Evolutionary conservation across 2,797 vertebrate genomes (phyloP).

Genomic region (Molossus molossus): DNA sequence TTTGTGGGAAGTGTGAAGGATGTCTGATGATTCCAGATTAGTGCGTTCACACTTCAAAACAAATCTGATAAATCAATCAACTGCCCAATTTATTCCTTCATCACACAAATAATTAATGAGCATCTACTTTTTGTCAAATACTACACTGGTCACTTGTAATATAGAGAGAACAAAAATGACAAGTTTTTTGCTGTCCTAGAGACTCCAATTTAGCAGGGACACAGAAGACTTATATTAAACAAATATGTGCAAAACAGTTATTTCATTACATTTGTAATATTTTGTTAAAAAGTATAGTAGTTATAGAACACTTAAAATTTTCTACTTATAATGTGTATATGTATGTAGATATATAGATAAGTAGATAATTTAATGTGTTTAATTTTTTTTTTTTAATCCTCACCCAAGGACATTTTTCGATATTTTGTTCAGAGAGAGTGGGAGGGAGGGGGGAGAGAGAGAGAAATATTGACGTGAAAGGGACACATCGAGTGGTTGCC

Average conservation of each 20-base stretch:
- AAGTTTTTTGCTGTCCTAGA: background rate
- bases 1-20: constrained; percentile 11
- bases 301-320: background rate
- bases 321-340: background rate
- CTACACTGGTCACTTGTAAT: background rate
- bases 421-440: no score
- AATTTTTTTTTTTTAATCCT: background rate
- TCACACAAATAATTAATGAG: constrained; percentile 47
- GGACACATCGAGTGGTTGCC: no score
- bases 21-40: background rate
- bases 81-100: constrained; percentile 45
- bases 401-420: no score
- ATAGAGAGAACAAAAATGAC: background rate
- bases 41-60: background rate
- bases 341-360: background rate
- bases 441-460: no score
- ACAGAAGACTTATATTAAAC: background rate
- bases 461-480: no score
- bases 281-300: constrained; percentile 4
- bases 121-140: background rate
- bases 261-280: background rate
- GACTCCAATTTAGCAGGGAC: background rate
- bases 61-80: background rate
- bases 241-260: constrained; percentile 10
- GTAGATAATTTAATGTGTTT: background rate